Conservation (phyloP, 2,113 vertebrate genomes). For the Phylloscopus trochilus region DNA sequence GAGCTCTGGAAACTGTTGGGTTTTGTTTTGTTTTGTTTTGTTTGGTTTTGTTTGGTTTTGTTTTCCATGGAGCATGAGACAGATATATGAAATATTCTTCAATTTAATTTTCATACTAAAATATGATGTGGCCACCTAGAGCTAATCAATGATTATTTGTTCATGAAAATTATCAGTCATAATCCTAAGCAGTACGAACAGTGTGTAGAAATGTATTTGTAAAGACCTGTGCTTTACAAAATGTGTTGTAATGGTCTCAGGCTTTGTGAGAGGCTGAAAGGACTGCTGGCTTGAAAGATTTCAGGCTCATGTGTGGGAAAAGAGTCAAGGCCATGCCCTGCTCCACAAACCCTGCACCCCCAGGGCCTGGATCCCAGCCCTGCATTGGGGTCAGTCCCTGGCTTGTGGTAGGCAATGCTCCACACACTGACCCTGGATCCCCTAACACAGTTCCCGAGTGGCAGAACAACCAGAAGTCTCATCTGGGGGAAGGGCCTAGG, state of each 20-base stretch:
- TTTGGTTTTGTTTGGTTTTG: no score
- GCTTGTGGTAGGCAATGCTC: background rate
- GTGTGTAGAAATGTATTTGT: background rate
- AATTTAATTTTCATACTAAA: background rate
- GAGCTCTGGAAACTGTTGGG: background rate
- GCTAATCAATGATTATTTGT: background rate
- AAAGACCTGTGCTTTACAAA: background rate
- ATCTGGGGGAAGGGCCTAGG: accelerated
- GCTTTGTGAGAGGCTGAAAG: background rate
- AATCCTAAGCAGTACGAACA: background rate
- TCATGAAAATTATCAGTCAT: background rate
- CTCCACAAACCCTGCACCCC: background rate
- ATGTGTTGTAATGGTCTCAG: background rate
- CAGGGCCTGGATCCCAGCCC: background rate
- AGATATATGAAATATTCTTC: background rate
- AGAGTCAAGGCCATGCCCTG: accelerated
- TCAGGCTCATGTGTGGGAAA: accelerated
- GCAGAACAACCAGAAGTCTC: background rate
- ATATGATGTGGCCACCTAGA: background rate
- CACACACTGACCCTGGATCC: background rate
- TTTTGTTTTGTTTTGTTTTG: no score
- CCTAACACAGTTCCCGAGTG: background rate
- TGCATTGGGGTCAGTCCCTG: accelerated
- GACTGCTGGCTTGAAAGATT: background rate
- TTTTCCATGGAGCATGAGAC: background rate